Base-by-base conservation (phyloP, 2,888 invertebrate genomes). In the Lamellibrachia columna region DNA sequence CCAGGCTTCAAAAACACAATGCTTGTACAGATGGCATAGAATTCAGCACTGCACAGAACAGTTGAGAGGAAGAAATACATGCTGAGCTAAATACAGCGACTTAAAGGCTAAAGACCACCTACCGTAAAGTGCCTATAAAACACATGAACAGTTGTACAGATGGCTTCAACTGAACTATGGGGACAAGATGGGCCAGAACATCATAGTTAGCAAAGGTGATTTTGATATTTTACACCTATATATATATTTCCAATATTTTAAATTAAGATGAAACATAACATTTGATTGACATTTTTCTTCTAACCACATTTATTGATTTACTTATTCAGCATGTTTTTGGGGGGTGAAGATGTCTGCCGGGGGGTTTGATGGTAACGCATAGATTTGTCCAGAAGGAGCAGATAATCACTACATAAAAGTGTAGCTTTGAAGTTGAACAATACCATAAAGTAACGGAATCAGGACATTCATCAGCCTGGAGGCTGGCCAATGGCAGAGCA, bases 71-170 rank as follows among this genome's bases (percentile, higher is more conserved):
- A 58, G 58, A 58, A 8, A 58, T 58, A 58, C 58, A 58, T 58
- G 58, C 58, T 58, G 58, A 58, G 75, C 75, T 75, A 75, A 22
- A 75, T 75, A 22, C 22, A 75, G 75, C 75, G 6, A 75, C 75
- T 75, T 75, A 75, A 75, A 75, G 75, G 75, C 75, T n/a, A 75
- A 75, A 75, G 75, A 75, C 75, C 75, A 75, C 75, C 15, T 75
- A 75, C 75, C 15, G 75, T 11, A 75, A 75, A 4, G 15, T n/a
- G n/a, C 15, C 22, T 75, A 75, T 75, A 22, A 75, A 75, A 75
- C 75, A 75, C 22, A n/a, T 75, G 75, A 22, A 75, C 75, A 75
- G 15, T 0, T 75, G 3, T 55, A 55, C 75, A 75, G 75, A 75
- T 22, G n/a, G 15, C 15, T 75, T 75, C n/a, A 0, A 6, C 75